Evolutionary conservation across 2,113 vertebrate genomes (phyloP), one percentile per base, ranked within the genome.

Genomic region (Glareola pratincola): DNA sequence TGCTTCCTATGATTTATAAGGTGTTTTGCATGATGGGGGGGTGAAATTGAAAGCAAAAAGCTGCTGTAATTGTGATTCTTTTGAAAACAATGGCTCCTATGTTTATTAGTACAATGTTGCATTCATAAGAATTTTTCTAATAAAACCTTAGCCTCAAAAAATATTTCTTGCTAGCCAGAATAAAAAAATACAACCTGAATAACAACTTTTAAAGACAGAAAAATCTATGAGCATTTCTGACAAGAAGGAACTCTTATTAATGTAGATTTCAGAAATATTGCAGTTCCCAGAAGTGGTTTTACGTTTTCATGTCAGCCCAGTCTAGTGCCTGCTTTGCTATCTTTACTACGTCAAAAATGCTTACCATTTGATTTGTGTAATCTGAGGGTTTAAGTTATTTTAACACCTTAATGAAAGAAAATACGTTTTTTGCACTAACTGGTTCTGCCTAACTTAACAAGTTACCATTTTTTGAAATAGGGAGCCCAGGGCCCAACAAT

Each of bases 41-140:
- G 45, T 39, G 30, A 5, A 10, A 54, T 4, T 32, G 37, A 59
- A 91, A 85, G 76, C 71, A 96, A 85, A 82, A 96, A 78, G 63
- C 77, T 71, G 56, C 85, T 71, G 26, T 47, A 89, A 34, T 59
- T 84, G 76, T 67, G 74, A 73, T 60, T 30, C 43, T 54, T 92
- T 66, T 43, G 50, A 80, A 89, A 84, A 92, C 89, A 96, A 89
- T 68, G 64, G 51, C 32, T 87, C 32, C 76, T 84, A 36, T 77
- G 77, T 94, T 96, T 78, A 90, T 83, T 83, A 74, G 64, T 27
- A 95, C 59, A 92, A 74, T 74, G 75, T 63, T 69, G 37, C 73
- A 74, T 81, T 87, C 76, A 63, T 74, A 73, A 73, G 85, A 86
- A 23, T 50, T 92, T 92, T 89, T 79, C 59, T 63, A 32, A 66